Base-by-base conservation (phyloP, 2,888 invertebrate species). In the Ochropacha duplaris region DNA sequence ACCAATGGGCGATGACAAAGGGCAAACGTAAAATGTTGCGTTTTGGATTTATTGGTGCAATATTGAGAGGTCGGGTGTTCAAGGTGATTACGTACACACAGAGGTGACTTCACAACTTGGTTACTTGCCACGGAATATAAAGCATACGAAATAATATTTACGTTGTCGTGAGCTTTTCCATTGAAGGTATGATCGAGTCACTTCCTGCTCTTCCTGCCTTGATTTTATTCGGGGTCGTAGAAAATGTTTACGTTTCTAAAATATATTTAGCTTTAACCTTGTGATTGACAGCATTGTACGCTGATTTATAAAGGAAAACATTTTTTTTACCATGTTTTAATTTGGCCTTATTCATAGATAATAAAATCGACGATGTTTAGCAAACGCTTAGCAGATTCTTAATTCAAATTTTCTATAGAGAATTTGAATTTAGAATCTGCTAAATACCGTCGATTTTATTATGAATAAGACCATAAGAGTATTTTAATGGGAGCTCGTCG, bases 161-260 rank as follows among this genome's bases (percentile, higher is more conserved):
- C 12, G 26, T 52, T 52, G 52, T 52, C 52, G 31, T 31, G 52
- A 52, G 19, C 31, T 22, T 19, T 52, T 31, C 31, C 52, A 52
- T 19, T 52, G 31, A 19, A 31, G 16, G 28, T 9, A 44, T 44
- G 44, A 19, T 16, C 16, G 44, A 44, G 19, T 44, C 9, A 44
- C 44, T 19, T 44, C 44, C 44, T 39, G n/a, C 39, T 9, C 44
- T 44, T 44, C 44, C 44, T 44, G 44, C 0, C 9, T 44, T 44
- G 44, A n/a, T 19, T 44, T 19, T 44, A n/a, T 36, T 36, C 14
- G n/a, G 8, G 19, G 8, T 16, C 16, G 36, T 14, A 1, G 44
- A 14, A 19, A 44, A 44, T 44, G 44, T 44, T 44, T 19, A 44
- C 19, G 44, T 9, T 19, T 8, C 19, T 14, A 9, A 19, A 39